Evolutionary conservation across 2,888 invertebrate species (phyloP).

Genomic region (Platerodrilus igneus): DNA sequence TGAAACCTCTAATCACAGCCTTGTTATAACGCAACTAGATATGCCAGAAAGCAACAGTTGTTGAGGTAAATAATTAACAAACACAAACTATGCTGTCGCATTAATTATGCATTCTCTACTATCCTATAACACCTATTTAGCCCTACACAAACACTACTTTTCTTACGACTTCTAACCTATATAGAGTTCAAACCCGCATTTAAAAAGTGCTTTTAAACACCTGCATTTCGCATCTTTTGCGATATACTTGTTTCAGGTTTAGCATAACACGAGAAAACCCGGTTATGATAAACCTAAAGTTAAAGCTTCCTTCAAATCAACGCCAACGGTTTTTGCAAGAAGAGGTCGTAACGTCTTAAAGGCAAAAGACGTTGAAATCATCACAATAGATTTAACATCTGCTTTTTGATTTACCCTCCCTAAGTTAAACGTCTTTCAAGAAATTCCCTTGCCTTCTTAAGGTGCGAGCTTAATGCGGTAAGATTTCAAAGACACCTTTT

Average conservation of each 20-base stretch:
- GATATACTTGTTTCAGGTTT: conserved; percentile 4
- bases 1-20: no score
- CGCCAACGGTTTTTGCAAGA: conserved; percentile 20
- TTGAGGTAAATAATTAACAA: conserved; percentile 47
- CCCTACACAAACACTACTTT: conserved; percentile 27
- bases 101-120: conserved; percentile 50
- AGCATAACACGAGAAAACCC: conserved; percentile 5
- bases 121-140: conserved; percentile 49
- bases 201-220: conserved; percentile 6
- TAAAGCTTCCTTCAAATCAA: conserved; percentile 15
- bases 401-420: conserved; percentile 46
- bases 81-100: conserved; percentile 44
- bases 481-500: no score
- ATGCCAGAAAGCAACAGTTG: conserved; percentile 47
- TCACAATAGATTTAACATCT: conserved; percentile 42
- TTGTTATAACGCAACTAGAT: no score
- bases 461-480: conserved; percentile 35
- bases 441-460: conserved; percentile 42
- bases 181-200: conserved; percentile 45
- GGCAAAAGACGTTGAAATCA: conserved; percentile 41
- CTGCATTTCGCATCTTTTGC: neutral
- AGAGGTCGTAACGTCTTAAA: conserved; percentile 30
- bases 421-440: conserved; percentile 37
- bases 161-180: conserved; percentile 40
- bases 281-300: no score